Base-by-base conservation (phyloP, 2,797 vertebrate species). In the Naso thynnoides region DNA sequence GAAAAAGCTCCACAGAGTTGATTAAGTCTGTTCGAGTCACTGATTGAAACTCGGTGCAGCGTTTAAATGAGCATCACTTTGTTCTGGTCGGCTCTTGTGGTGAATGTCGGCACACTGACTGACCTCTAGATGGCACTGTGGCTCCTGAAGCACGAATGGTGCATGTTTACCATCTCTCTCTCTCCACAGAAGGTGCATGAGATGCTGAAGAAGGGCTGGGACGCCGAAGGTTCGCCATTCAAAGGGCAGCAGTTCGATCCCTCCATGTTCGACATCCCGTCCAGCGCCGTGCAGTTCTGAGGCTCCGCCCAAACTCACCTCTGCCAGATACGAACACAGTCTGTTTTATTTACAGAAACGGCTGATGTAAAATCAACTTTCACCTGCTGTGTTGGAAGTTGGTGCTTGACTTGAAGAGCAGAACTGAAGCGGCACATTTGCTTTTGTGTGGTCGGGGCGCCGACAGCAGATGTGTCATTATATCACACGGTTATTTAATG, bases 151-250 rank as follows among this genome's bases (percentile, higher is more conserved):
- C 4, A 1, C 1, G 4, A 24, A 2, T 7, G 31, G 2, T 33
- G 2, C 10, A 18, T 13, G 0, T 26, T 6, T 31, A 7, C 27
- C n/a, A n/a, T n/a, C 52, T 13, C 21, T 8, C n/a, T 63, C 15
- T 26, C 62, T 63, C 39, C 38, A 24, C 95, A 99, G 98, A 99
- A 98, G 91, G 98, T 99, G 69, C 98, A 99, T 0, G 96, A 99
- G 41, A 99, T 99, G 97, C 94, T 99, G 91, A 98, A 97, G 95
- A 99, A 98, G 84, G 98, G 98, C 88, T 99, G 98, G 98, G 96
- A 99, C 39, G 97, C 96, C 0, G 97, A 99, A 47, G 98, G 98
- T 8, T 99, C 98, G 0, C 98, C 98, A 0, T 99, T 99, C 92
- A 96, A 84, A 14, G 98, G 98, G 66, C 98, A 99, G 91, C 91